Percentiles rank a stretch among this genome's conserved stretches.
Evolutionary conservation across 2,113 vertebrate genomes (phyloP).

Genomic region (Sinocyclocheilus grahami): DNA sequence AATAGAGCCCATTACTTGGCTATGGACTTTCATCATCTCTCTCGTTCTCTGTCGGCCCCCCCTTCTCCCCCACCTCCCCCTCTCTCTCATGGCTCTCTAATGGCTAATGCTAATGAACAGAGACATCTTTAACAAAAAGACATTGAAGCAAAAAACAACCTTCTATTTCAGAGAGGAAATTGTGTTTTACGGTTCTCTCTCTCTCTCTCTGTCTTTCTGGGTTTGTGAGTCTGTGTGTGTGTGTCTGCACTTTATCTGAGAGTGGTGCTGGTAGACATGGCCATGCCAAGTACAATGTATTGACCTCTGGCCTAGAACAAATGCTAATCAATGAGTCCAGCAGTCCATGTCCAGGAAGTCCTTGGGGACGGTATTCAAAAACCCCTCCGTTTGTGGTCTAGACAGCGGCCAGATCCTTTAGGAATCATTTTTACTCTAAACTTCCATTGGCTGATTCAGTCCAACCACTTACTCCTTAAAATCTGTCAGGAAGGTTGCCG

Average conservation of each 20-base stretch:
- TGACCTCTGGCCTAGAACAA: constrained; percentile 44
- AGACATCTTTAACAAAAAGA: constrained; percentile 47
- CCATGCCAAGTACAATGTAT: constrained; percentile 36
- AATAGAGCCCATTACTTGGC: constrained; percentile 49
- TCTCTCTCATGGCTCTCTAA: constrained; percentile 26
- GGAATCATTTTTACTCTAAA: neutral
- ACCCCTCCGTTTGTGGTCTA: constrained; percentile 29
- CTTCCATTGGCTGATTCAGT: neutral
- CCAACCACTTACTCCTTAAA: neutral
- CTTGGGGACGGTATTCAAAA: constrained; percentile 15
- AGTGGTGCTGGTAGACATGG: constrained; percentile 13
- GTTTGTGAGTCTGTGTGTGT: neutral
- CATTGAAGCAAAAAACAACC: constrained; percentile 42
- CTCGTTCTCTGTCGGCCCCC: constrained; percentile 20
- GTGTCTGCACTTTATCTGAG: constrained; percentile 10
- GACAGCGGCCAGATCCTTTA: neutral
- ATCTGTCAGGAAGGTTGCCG: constrained; percentile 12
- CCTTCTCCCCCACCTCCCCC: too few relatives aligned
- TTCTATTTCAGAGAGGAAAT: constrained; percentile 31
- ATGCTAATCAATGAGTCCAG: constrained; percentile 38
- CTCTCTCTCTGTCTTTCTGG: neutral
- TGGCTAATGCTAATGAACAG: constrained; percentile 47
- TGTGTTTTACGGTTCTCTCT: neutral
- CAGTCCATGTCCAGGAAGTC: constrained; percentile 30
- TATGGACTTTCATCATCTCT: constrained; percentile 47